Evolutionary conservation across 2,888 invertebrate species (phyloP).

Genomic region (Ommatoiulus sabulosus): DNA sequence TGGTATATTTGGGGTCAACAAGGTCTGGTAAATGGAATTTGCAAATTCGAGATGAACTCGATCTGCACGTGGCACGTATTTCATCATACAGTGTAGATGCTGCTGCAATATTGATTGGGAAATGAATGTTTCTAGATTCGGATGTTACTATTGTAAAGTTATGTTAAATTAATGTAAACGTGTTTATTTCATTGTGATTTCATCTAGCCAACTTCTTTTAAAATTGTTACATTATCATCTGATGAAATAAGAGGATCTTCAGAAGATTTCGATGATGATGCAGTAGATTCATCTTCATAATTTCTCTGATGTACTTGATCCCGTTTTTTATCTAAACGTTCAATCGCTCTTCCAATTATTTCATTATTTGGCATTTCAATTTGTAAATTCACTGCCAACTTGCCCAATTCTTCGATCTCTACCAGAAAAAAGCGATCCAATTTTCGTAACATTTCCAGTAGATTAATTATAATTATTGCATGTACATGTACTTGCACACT

Average conservation of each 20-base stretch:
- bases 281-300: not conserved
- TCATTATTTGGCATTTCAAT: not conserved
- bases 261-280: not conserved
- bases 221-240: not conserved
- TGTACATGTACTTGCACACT: not conserved
- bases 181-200: not conserved
- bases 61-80: too few relatives aligned
- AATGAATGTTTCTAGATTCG: too few relatives aligned
- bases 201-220: not conserved
- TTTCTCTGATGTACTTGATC: not conserved
- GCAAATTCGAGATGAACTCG: too few relatives aligned
- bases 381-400: not conserved
- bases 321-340: not conserved
- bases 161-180: not conserved
- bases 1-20: too few relatives aligned
- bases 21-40: too few relatives aligned
- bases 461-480: not conserved
- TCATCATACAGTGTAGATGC: too few relatives aligned
- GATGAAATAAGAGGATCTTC: constrained; percentile 27
- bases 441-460: not conserved
- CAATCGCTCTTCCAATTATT: not conserved
- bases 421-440: not conserved
- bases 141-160: too few relatives aligned
- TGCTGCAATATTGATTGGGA: too few relatives aligned
- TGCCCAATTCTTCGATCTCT: not conserved